These are phyloP conservation scores for Oenanthe oenanthe DNA, from an alignment of 2,113 vertebrate genomes.

Conservation along the genomic window DNA sequence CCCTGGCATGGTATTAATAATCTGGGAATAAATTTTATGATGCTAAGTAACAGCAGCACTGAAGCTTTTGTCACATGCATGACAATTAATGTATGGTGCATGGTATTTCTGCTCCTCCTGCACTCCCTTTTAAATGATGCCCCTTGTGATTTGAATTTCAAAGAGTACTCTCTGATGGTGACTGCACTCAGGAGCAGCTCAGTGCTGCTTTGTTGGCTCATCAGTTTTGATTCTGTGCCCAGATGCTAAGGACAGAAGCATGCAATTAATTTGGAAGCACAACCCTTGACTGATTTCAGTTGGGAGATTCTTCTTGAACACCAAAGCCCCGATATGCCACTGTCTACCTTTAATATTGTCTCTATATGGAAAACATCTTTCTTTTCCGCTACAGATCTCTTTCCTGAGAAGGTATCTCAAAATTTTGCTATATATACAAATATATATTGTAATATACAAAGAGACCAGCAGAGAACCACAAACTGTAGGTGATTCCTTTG, in stretches of 20 bases:
- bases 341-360: background rate
- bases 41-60: background rate
- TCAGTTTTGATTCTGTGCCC: conserved; percentile 41
- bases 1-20: background rate
- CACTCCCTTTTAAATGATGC: background rate
- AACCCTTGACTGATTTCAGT: background rate
- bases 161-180: background rate
- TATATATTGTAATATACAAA: background rate
- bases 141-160: conserved; percentile 29
- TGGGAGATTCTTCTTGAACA: conserved; percentile 9
- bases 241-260: conserved; percentile 21
- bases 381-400: background rate
- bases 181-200: background rate
- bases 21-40: background rate
- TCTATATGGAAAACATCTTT: background rate
- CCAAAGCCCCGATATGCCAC: background rate
- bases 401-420: background rate
- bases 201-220: conserved; percentile 27
- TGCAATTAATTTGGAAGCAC: conserved; percentile 49
- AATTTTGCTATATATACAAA: background rate
- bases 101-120: background rate
- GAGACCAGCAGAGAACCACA: background rate
- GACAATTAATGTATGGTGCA: conserved; percentile 15
- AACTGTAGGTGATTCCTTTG: background rate
- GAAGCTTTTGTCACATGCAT: background rate